Percentiles rank a stretch among this genome's conserved stretches.
phyloP scores from a whole-genome alignment of 2,888 invertebrate genomes.

The Microctonus brassicae region DNA sequence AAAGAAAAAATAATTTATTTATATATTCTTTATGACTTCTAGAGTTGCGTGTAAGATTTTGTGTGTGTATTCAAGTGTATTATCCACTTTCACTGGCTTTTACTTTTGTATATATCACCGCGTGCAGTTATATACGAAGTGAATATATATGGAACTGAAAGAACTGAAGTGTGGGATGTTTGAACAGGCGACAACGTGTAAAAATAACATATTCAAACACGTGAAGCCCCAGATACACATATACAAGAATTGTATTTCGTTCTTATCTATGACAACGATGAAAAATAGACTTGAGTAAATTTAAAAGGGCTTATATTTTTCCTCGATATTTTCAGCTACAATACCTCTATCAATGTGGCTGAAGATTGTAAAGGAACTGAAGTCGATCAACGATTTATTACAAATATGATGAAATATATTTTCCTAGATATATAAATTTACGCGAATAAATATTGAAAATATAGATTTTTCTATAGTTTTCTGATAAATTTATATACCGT shows the following conservation, averaged over 20 bases:
- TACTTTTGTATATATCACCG: background rate
- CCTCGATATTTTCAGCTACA: background rate
- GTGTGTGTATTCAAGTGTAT: background rate
- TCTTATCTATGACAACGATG: constrained; percentile 14
- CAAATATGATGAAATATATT: constrained; percentile 9
- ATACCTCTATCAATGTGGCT: too few relatives aligned
- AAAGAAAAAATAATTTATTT: constrained; percentile 37
- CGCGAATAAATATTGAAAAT: constrained; percentile 12
- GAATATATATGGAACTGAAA: background rate
- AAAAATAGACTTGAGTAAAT: background rate
- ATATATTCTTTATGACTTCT: background rate
- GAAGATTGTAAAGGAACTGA: background rate
- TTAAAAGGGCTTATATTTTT: background rate
- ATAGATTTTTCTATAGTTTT: too few relatives aligned
- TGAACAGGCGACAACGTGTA: constrained; percentile 25
- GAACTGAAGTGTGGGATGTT: constrained; percentile 24
- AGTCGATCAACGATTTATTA: constrained; percentile 30
- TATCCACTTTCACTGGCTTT: constrained; percentile 29
- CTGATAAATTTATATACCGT: too few relatives aligned
- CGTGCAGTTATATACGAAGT: background rate
- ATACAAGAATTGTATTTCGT: background rate
- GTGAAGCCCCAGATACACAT: background rate
- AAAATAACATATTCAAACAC: background rate
- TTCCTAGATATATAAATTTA: background rate
- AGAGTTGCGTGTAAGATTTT: constrained; percentile 15